These are phyloP conservation scores for Lophotriccus pileatus DNA, from an alignment of 2,797 vertebrate genomes.

Conservation along the genomic window DNA sequence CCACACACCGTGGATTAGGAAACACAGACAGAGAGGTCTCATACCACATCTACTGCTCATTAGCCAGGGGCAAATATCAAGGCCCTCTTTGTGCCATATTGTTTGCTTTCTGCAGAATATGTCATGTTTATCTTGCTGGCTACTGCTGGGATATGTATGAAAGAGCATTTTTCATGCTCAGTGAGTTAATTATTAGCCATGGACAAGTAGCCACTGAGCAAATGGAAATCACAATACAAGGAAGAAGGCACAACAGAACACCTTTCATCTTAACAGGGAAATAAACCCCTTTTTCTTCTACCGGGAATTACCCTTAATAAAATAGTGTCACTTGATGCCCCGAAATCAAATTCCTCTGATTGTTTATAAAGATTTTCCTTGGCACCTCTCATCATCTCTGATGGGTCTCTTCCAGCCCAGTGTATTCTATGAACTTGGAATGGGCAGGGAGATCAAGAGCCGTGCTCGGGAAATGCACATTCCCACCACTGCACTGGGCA, in stretches of 20 bases:
- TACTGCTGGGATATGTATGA: not conserved
- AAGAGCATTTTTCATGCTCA: slow-evolving; percentile 34
- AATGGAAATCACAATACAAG: slow-evolving; percentile 27
- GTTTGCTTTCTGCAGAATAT: slow-evolving; percentile 20
- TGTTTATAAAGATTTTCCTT: not conserved
- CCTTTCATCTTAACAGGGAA: slow-evolving; percentile 75
- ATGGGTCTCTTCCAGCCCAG: not conserved
- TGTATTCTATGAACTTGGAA: not conserved
- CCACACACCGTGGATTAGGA: not conserved
- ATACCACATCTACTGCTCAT: not conserved
- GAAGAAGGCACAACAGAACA: slow-evolving; percentile 43
- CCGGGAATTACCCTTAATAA: slow-evolving; percentile 73
- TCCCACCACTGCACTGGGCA: not conserved
- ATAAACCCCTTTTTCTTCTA: slow-evolving; percentile 29
- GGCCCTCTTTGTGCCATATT: not conserved
- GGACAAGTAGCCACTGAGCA: slow-evolving; percentile 16
- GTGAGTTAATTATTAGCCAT: slow-evolving; percentile 62
- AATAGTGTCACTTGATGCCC: not conserved
- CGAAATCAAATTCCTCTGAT: not conserved
- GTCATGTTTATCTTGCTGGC: slow-evolving; percentile 18
- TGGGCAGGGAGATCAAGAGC: not conserved
- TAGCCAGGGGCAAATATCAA: not conserved
- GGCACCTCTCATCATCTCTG: not conserved
- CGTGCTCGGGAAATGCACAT: not conserved
- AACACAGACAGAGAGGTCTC: not conserved